Percentiles rank a stretch among this genome's conserved stretches.
phyloP scores from a whole-genome alignment of 2,797 vertebrate species.

The Galagoides demidoff region DNA sequence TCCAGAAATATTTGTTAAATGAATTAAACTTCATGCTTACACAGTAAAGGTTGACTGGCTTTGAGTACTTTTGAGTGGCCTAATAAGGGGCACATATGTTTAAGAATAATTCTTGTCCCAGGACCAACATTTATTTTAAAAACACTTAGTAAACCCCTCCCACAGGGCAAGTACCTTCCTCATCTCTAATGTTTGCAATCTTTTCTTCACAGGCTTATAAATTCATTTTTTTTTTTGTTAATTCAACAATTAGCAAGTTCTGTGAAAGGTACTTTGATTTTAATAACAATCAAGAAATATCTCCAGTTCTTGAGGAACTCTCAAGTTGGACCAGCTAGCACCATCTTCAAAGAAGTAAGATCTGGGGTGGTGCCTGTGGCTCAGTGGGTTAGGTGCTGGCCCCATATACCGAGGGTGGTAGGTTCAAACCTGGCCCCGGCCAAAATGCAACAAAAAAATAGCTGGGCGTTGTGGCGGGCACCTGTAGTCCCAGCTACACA shows the following conservation, averaged over 20 bases:
- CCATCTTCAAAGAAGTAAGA: not conserved
- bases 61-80: conserved; percentile 26
- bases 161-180: not conserved
- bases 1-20: conserved; percentile 71
- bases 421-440: no score
- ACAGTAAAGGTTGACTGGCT: not conserved
- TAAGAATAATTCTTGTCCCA: not conserved
- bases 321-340: not conserved
- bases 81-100: not conserved
- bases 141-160: not conserved
- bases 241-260: not conserved
- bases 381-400: no score
- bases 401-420: no score
- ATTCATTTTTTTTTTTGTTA: not conserved
- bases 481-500: no score
- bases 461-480: no score
- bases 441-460: no score
- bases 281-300: not conserved
- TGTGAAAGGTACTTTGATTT: not conserved
- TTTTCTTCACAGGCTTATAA: not conserved
- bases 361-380: not conserved
- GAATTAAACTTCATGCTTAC: conserved; percentile 47
- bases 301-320: not conserved
- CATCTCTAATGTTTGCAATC: not conserved
- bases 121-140: conserved; percentile 8